Percentiles rank a stretch among this genome's conserved stretches.
Conservation (phyloP, 2,888 invertebrate species). For the Stomorhina lunata region DNA sequence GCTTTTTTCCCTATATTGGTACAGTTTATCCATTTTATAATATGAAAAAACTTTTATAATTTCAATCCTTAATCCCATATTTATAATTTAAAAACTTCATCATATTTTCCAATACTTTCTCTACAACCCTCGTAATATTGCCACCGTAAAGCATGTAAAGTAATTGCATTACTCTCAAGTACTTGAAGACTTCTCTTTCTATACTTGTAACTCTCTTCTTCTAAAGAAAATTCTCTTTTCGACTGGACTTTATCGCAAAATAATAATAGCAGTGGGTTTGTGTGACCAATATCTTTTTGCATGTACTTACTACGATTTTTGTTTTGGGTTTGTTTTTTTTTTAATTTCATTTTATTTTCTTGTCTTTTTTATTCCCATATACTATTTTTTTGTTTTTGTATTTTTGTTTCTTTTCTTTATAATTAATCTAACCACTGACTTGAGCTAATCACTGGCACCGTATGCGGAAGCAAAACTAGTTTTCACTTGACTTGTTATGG, state of each 20-base stretch:
- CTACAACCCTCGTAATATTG: neutral
- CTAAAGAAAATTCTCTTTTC: conserved; percentile 18
- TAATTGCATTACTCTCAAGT: neutral
- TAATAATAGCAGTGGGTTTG: neutral
- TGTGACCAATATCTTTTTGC: conserved; percentile 49
- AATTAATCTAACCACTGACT: conserved; percentile 58
- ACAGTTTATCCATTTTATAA: too few relatives aligned
- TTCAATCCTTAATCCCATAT: too few relatives aligned
- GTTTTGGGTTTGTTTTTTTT: neutral
- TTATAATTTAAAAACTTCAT: too few relatives aligned
- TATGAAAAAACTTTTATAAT: too few relatives aligned
- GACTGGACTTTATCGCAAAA: neutral
- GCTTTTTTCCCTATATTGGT: too few relatives aligned
- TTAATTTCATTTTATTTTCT: conserved; percentile 33
- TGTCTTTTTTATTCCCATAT: conserved; percentile 48
- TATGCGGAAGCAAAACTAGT: conserved; percentile 69
- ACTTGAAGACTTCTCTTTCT: neutral
- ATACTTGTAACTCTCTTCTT: neutral
- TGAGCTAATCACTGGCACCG: conserved; percentile 57
- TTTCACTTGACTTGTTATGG: conserved; percentile 69
- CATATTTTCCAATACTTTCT: neutral
- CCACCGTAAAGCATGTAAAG: neutral
- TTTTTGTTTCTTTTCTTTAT: conserved; percentile 52
- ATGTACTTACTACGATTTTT: conserved; percentile 17
- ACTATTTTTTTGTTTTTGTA: too few relatives aligned